phyloP scores from a whole-genome alignment of 2,888 invertebrate genomes.

The Disparrhopalites patrizii region DNA sequence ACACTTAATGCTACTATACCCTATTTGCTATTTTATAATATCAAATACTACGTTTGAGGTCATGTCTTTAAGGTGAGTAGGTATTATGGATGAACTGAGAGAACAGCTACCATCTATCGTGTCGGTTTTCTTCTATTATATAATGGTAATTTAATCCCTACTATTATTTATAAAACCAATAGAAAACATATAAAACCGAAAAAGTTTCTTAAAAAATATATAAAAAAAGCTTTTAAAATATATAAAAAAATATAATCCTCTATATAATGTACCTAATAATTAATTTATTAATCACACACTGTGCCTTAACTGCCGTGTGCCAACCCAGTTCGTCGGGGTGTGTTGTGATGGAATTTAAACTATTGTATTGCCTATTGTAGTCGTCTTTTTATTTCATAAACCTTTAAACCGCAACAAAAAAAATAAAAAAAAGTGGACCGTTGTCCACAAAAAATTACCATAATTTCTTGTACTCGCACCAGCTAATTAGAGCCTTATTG shows the following conservation, averaged over 20 bases:
- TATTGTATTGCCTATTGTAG: constrained; percentile 2
- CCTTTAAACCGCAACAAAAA: constrained; percentile 22
- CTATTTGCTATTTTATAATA: too few species aligned
- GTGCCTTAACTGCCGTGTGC: too few species aligned
- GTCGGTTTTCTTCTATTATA: neutral
- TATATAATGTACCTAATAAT: neutral
- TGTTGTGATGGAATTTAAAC: constrained; percentile 10
- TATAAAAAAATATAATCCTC: constrained; percentile 2
- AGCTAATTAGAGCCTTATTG: neutral
- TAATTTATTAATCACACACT: too few species aligned
- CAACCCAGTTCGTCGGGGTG: neutral
- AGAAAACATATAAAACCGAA: neutral
- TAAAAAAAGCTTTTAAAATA: constrained; percentile 7
- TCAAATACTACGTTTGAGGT: neutral
- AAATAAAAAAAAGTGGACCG: constrained; percentile 22
- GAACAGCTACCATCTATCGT: neutral
- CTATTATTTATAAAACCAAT: neutral
- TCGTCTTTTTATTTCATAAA: constrained; percentile 10
- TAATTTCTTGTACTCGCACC: neutral
- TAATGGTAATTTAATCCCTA: neutral
- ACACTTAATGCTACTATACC: too few species aligned
- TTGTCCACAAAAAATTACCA: constrained; percentile 23
- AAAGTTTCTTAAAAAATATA: neutral
- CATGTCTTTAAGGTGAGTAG: neutral
- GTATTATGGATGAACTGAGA: neutral